Evolutionary conservation across 1,140 invertebrate genomes (phyloP).

Genomic region (Aphidius gifuensis): DNA sequence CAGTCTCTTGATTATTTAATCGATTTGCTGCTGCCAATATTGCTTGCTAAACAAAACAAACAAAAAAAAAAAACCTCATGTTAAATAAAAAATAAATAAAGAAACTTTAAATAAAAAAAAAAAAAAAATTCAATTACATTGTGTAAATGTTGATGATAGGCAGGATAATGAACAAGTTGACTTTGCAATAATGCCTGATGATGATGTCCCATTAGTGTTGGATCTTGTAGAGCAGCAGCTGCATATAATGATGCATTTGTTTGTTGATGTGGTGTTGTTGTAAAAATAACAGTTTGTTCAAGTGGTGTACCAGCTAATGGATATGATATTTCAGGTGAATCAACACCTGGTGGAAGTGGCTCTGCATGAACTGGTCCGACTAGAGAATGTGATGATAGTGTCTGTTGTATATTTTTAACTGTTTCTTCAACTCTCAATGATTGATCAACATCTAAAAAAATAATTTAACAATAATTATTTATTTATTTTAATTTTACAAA

Average conservation of each 20-base stretch:
- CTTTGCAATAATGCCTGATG: constrained; percentile 47
- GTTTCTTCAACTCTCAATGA: constrained; percentile 5
- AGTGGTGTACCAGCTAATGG: constrained; percentile 32
- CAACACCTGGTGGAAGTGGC: constrained; percentile 57
- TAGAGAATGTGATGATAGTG: constrained; percentile 44
- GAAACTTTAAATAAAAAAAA: background rate
- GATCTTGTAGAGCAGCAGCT: constrained; percentile 41
- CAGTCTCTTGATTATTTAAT: constrained; percentile 43
- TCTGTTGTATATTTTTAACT: constrained; percentile 30
- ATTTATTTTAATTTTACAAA: background rate
- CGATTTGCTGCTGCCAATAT: constrained; percentile 43
- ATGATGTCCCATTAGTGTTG: constrained; percentile 35
- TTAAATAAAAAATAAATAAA: background rate
- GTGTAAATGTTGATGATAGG: constrained; percentile 50
- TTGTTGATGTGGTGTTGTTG: constrained; percentile 38
- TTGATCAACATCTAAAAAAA: background rate
- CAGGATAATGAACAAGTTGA: constrained; percentile 48
- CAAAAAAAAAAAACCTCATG: background rate
- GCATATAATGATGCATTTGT: constrained; percentile 44
- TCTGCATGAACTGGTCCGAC: constrained; percentile 36
- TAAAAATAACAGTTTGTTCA: constrained; percentile 40
- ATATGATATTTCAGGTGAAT: constrained; percentile 49
- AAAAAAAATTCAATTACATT: constrained; percentile 34
- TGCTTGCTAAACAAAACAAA: constrained; percentile 36
- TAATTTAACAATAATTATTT: background rate